Base-by-base conservation (phyloP, 2,797 vertebrate species). In the Silurus lanzhouensis region DNA sequence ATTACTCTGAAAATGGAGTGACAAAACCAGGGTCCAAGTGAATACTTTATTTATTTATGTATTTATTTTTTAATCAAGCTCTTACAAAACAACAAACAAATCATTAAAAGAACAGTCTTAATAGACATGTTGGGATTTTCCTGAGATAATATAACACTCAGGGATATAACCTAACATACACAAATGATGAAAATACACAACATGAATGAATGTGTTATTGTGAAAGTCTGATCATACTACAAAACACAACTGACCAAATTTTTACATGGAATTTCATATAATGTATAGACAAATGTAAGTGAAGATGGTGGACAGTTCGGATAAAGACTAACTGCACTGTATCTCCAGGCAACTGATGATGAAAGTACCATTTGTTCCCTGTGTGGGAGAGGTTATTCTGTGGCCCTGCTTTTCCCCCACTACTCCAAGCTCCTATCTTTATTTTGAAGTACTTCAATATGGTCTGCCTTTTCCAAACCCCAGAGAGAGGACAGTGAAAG, bases 381-480 rank as follows among this genome's bases (percentile, higher is more conserved):
- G 66, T 89, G 89, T 89, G 88, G 83, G 86, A 87, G 90, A 91
- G 90, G 87, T 88, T 83, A 87, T 68, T 85, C 72, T 82, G 63
- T 82, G 83, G 86, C 86, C 81, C 60, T 84, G n/a, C 63, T 71
- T 52, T 84, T 76, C 72, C 60, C 84, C 83, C 48, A 44, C 31
- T 74, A 58, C 55, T 52, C 58, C 13, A 61, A 71, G 60, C 81
- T 70, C 60, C 75, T 44, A 68, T 52, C 31, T 79, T 85, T 83
- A 75, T 81, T 72, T 38, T 67, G 74, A 83, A 70, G 75, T 27
- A 75, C 66, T 71, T 76, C 71, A 88, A 46, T 71, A 67, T 8
- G 22, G 76, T 68, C 38, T 71, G 44, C 67, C 52, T 61, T 61
- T 79, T 75, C 52, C 84, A 82, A 77, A 46, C 64, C 61, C 78